phyloP scores from a whole-genome alignment of 2,113 vertebrate genomes.

The Leptodactylus fuscus region DNA sequence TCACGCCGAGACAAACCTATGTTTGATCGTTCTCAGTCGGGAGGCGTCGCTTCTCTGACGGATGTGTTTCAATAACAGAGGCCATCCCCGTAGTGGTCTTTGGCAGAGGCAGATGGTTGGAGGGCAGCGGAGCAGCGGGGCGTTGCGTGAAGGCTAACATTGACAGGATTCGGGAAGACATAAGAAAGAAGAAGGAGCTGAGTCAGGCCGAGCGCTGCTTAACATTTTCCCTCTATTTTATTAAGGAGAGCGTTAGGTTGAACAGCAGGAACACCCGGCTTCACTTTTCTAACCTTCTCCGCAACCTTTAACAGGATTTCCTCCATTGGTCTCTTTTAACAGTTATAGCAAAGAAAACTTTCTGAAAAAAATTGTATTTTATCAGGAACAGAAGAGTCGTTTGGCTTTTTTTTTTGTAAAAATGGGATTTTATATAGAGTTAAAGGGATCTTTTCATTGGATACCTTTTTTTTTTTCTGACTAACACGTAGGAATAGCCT shows the following conservation, averaged over 20 bases:
- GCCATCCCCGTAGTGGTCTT: conserved; percentile 10
- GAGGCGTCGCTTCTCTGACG: background rate
- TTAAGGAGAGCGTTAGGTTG: background rate
- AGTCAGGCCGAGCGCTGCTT: conserved; percentile 3
- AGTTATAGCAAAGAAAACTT: background rate
- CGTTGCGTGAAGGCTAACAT: conserved; percentile 19
- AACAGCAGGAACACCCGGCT: conserved; percentile 9
- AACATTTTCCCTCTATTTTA: background rate
- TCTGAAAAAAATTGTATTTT: background rate
- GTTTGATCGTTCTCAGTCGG: background rate
- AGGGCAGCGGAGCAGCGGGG: conserved; percentile 22
- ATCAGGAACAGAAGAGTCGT: too few relatives aligned
- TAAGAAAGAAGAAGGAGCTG: background rate
- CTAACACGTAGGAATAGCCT: too few relatives aligned
- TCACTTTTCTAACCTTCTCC: background rate
- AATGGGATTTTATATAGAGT: too few relatives aligned
- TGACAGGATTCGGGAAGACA: conserved; percentile 16
- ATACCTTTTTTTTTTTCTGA: too few relatives aligned
- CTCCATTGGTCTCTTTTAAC: background rate
- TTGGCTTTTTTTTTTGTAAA: too few relatives aligned
- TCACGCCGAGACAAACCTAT: background rate
- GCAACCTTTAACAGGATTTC: background rate
- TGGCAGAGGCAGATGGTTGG: conserved; percentile 58
- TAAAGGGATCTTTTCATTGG: too few relatives aligned
- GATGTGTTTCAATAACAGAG: conserved; percentile 55